Evolutionary conservation across 1,140 invertebrate genomes (phyloP).

Genomic region (Hylaeus anthracinus): DNA sequence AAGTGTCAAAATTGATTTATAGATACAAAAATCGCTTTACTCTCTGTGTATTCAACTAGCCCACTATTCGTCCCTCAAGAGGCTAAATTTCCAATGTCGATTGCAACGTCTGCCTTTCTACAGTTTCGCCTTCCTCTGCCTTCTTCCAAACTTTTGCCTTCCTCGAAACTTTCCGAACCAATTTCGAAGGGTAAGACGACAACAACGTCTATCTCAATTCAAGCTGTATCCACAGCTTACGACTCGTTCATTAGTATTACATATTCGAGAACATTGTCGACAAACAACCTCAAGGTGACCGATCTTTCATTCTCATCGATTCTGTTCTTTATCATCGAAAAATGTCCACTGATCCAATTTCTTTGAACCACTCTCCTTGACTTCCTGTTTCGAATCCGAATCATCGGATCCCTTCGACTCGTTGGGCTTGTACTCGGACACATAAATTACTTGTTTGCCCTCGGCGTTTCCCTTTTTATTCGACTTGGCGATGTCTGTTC

Average conservation of each 20-base stretch:
- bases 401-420: conserved; percentile 53
- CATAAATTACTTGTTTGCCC: conserved; percentile 75
- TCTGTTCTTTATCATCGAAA: conserved; percentile 70
- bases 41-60: no score
- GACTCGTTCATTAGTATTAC: neutral
- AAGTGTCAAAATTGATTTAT: no score
- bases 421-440: conserved; percentile 75
- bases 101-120: neutral
- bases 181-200: neutral
- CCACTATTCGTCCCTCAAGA: no score
- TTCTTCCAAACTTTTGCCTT: neutral
- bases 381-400: conserved; percentile 26
- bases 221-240: neutral
- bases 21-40: no score
- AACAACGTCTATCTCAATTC: neutral
- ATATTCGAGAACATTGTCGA: neutral
- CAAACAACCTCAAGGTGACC: neutral
- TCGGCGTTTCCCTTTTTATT: conserved; percentile 63
- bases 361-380: conserved; percentile 44
- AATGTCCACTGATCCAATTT: conserved; percentile 74
- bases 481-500: conserved; percentile 70
- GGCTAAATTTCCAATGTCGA: neutral
- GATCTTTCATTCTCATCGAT: conserved; percentile 68
- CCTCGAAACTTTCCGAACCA: neutral
- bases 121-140: no score